These are phyloP conservation scores for Paradoxurus hermaphroditus DNA, from an alignment of 2,113 vertebrate genomes.

Conservation along the genomic window DNA sequence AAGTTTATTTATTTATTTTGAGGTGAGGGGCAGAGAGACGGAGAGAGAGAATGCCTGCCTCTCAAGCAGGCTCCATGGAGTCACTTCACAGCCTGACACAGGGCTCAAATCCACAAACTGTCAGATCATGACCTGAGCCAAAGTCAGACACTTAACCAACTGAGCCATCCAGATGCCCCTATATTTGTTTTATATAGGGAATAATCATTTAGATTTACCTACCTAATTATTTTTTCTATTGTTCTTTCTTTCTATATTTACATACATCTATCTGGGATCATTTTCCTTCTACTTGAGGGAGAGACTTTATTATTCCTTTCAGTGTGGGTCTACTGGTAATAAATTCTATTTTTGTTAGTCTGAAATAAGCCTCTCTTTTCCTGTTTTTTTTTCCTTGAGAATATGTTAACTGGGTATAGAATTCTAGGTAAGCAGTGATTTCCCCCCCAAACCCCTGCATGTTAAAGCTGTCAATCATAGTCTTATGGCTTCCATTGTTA, in stretches of 20 bases:
- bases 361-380: neutral
- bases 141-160: no score
- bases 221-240: neutral
- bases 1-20: no score
- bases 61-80: no score
- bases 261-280: neutral
- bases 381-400: neutral
- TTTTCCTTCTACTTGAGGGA: neutral
- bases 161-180: no score
- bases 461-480: neutral
- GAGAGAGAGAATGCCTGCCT: no score
- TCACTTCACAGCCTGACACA: no score
- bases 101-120: no score
- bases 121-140: no score
- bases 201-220: neutral
- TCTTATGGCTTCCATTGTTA: neutral
- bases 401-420: neutral
- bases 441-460: accelerated
- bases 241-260: neutral
- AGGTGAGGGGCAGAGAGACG: no score
- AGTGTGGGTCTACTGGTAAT: neutral
- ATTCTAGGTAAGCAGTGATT: neutral
- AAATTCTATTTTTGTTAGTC: neutral
- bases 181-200: neutral
- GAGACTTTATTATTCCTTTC: neutral